Evolutionary conservation across 1,140 invertebrate genomes (phyloP), one percentile per base, ranked within the genome.

Genomic region (Catajapyx aquilonaris): DNA sequence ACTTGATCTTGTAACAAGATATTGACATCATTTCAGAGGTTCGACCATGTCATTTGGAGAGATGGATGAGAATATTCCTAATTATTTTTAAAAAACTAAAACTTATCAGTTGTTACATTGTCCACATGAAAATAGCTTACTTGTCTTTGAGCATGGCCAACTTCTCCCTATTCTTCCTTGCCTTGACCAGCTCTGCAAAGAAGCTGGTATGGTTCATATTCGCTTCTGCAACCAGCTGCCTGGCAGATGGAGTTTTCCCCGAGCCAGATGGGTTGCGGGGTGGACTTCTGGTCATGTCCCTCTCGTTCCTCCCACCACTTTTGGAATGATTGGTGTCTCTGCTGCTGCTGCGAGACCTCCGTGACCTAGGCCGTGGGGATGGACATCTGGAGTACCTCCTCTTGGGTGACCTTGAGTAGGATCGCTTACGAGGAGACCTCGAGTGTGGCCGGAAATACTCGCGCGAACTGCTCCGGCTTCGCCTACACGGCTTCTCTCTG

Each of bases 101-200:
- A n/a, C n/a, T n/a, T n/a, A n/a, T n/a, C n/a, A n/a, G 23, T 20
- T 34, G 39, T 30, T 4, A 17, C 23, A 23, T 22, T 44, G 31
- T 37, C 15, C 17, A 35, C 42, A 9, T 40, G 15, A 10, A 22
- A 23, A 20, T 38, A 28, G 2, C n/a, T 22, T 23, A 37, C 43
- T 19, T 43, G 39, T 11, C 38, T 33, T 45, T 44, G n/a, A 38
- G 44, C 40, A 31, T 73, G 51, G 77, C 64, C 3, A 76, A 48
- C 46, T 69, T 62, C 43, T 77, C 73, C 2, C 77, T 59, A 59
- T 80, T 81, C 41, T 81, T 77, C 41, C 74, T 72, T 47, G 80
- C 74, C 48, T 84, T 85, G 0, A 86, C 78, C 13, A 88, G 60
- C 53, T 87, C 81, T 2, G 81, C 81, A 53, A 87, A 88, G 1